phyloP scores from a whole-genome alignment of 2,113 vertebrate genomes.

The Pholis gunnellus region DNA sequence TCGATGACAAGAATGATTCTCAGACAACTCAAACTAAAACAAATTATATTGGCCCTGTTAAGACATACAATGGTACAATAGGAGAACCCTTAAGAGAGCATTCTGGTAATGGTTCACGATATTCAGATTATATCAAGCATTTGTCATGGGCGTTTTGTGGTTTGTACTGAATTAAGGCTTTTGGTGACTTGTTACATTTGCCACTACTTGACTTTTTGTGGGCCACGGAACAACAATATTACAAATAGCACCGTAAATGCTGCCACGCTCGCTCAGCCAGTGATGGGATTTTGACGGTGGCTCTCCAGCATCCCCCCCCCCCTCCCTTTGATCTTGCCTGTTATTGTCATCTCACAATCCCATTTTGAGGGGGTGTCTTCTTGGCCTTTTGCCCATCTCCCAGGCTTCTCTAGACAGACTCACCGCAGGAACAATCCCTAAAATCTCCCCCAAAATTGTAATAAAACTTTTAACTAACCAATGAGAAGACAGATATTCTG shows the following conservation, averaged over 20 bases:
- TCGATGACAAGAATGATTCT: conserved; percentile 16
- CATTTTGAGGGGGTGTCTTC: conserved; percentile 58
- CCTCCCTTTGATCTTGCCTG: conserved; percentile 63
- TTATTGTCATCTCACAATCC: conserved; percentile 72
- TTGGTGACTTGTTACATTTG: conserved; percentile 32
- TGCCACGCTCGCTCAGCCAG: conserved; percentile 59
- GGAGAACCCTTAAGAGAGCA: neutral
- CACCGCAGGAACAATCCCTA: conserved; percentile 37
- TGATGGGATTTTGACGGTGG: conserved; percentile 72
- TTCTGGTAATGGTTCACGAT: neutral
- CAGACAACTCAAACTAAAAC: conserved; percentile 20
- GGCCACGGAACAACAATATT: conserved; percentile 63
- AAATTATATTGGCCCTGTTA: neutral
- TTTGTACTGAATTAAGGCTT: conserved; percentile 26
- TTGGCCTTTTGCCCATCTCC: conserved; percentile 58
- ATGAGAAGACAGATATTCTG: conserved; percentile 56
- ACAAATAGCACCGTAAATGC: conserved; percentile 70
- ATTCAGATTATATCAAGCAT: conserved; percentile 23
- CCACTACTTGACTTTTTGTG: conserved; percentile 42
- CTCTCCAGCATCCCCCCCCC: conserved; percentile 55
- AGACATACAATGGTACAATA: neutral
- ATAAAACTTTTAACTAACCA: conserved; percentile 66
- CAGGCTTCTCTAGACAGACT: conserved; percentile 35
- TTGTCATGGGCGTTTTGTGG: conserved; percentile 2
- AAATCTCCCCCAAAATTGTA: conserved; percentile 53